These are phyloP conservation scores for Ormyrus labotus DNA, from an alignment of 2,888 invertebrate species.

Conservation along the genomic window DNA sequence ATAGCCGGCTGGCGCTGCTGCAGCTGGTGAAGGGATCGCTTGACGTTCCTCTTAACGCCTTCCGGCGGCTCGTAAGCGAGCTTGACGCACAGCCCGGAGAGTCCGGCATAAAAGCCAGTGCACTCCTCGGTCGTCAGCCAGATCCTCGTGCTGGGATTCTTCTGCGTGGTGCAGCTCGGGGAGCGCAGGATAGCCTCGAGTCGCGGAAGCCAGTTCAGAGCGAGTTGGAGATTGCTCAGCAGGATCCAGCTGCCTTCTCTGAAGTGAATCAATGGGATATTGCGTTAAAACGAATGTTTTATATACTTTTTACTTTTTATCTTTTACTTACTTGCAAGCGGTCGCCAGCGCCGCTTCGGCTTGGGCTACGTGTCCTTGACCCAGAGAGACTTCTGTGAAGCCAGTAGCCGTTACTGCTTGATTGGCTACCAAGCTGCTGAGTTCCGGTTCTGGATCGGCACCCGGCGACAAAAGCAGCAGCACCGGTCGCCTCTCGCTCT, in stretches of 20 bases:
- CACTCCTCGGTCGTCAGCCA: constrained; percentile 73
- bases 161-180: constrained; percentile 65
- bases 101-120: constrained; percentile 70
- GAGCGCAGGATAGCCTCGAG: constrained; percentile 71
- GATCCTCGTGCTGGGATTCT: constrained; percentile 65
- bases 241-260: constrained; percentile 72
- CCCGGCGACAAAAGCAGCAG: constrained; percentile 92
- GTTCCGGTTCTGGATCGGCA: constrained; percentile 91
- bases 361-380: constrained; percentile 85
- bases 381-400: constrained; percentile 83
- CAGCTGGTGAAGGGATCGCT: constrained; percentile 69
- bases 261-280: not conserved
- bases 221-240: constrained; percentile 72
- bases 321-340: constrained; percentile 76
- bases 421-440: constrained; percentile 81
- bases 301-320: not conserved
- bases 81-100: constrained; percentile 71
- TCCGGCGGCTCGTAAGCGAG: constrained; percentile 74
- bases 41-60: constrained; percentile 72
- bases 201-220: constrained; percentile 72
- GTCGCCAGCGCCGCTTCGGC: constrained; percentile 72
- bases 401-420: constrained; percentile 59
- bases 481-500: constrained; percentile 83
- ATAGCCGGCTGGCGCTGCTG: constrained; percentile 62
- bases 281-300: not conserved